Conservation (phyloP, 2,797 vertebrate species). For the Mormyrops boulengeri region DNA sequence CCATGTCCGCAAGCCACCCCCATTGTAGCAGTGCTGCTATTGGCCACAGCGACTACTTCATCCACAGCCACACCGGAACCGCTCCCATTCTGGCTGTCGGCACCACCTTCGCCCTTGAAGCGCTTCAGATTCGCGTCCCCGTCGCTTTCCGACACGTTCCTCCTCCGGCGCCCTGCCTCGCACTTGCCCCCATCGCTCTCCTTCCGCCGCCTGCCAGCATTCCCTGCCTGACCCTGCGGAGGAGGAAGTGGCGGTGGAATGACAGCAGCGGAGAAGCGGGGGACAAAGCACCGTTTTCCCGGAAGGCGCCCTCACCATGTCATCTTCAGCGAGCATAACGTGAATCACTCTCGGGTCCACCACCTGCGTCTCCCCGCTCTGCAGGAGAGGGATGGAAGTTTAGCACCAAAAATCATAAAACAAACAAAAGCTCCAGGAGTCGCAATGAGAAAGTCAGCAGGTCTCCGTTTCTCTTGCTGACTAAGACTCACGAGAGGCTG, state of each 20-base stretch:
- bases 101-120: slow-evolving; percentile 70
- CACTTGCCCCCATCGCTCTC: slow-evolving; percentile 62
- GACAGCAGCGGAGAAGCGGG: neutral
- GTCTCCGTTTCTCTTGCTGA: neutral
- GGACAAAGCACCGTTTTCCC: neutral
- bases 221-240: slow-evolving; percentile 39
- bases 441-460: neutral
- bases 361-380: slow-evolving; percentile 84
- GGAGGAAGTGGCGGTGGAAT: neutral
- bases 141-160: slow-evolving; percentile 78
- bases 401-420: neutral
- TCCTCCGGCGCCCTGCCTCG: slow-evolving; percentile 77
- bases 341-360: slow-evolving; percentile 93
- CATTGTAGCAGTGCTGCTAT: slow-evolving; percentile 51
- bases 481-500: neutral
- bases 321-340: slow-evolving; percentile 77
- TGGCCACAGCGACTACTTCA: slow-evolving; percentile 58
- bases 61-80: slow-evolving; percentile 66
- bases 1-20: slow-evolving; percentile 39
- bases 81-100: slow-evolving; percentile 63
- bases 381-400: neutral
- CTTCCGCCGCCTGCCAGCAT: slow-evolving; percentile 54
- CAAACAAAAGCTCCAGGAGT: neutral
- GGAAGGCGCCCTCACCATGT: slow-evolving; percentile 68
- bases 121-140: slow-evolving; percentile 88